These are phyloP conservation scores for Mellivora capensis DNA, from an alignment of 2,113 vertebrate genomes.

Conservation along the genomic window DNA sequence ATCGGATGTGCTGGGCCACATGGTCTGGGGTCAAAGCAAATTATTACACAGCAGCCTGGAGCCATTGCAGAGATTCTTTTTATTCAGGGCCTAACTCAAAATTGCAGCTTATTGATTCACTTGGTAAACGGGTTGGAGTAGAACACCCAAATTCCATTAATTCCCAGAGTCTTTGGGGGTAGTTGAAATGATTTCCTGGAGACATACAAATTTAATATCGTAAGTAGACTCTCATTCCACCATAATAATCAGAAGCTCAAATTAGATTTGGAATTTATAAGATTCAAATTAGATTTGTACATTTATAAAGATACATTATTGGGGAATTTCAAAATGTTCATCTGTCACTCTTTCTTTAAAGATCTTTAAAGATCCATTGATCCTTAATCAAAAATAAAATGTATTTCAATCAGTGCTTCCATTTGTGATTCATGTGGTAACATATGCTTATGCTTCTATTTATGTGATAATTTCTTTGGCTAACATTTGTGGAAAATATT, in stretches of 20 bases:
- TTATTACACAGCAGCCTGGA: neutral
- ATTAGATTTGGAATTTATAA: neutral
- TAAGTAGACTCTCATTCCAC: neutral
- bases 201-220: neutral
- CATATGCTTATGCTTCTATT: neutral
- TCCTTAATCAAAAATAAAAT: neutral
- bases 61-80: neutral
- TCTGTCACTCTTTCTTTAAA: neutral
- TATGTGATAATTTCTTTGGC: neutral
- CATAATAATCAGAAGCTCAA: neutral
- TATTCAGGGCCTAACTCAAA: neutral
- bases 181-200: neutral
- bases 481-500: neutral
- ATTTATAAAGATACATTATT: neutral
- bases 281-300: neutral
- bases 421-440: neutral
- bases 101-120: neutral
- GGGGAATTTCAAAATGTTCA: neutral
- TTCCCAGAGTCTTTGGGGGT: no score
- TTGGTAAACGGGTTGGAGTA: neutral
- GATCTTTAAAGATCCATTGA: neutral
- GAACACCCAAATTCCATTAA: neutral
- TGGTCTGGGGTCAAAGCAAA: neutral
- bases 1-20: neutral
- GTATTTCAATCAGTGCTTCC: neutral